These are phyloP conservation scores for Monoplex corrugatus DNA, from an alignment of 2,888 invertebrate genomes.

Conservation along the genomic window DNA sequence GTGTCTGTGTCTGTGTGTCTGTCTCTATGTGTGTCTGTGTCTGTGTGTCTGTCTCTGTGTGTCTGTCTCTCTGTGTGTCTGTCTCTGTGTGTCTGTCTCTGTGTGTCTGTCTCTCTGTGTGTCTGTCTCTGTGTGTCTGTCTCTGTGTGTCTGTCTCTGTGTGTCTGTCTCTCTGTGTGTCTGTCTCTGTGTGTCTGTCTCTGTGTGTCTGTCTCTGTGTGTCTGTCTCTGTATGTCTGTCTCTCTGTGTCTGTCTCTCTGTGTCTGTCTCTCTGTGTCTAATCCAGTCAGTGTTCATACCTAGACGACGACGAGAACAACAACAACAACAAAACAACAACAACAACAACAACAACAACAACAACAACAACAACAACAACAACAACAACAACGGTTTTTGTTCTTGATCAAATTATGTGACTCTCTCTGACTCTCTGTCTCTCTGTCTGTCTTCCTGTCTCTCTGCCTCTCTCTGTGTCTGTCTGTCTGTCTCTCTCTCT, in stretches of 20 bases:
- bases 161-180: background rate
- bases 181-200: background rate
- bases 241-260: background rate
- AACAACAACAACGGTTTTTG: no score
- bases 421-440: no score
- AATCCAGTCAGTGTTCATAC: no score
- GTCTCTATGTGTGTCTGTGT: background rate
- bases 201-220: background rate
- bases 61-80: background rate
- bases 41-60: background rate
- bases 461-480: background rate
- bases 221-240: background rate
- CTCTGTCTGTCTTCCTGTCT: background rate
- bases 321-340: no score
- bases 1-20: no score
- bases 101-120: background rate
- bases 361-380: no score
- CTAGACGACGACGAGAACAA: no score
- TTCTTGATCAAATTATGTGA: no score
- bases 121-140: background rate
- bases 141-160: background rate
- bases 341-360: no score
- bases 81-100: slow-evolving; percentile 21
- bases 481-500: background rate
- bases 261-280: background rate